phyloP scores from a whole-genome alignment of 2,113 vertebrate genomes.

The Sinocyclocheilus anophthalmus region DNA sequence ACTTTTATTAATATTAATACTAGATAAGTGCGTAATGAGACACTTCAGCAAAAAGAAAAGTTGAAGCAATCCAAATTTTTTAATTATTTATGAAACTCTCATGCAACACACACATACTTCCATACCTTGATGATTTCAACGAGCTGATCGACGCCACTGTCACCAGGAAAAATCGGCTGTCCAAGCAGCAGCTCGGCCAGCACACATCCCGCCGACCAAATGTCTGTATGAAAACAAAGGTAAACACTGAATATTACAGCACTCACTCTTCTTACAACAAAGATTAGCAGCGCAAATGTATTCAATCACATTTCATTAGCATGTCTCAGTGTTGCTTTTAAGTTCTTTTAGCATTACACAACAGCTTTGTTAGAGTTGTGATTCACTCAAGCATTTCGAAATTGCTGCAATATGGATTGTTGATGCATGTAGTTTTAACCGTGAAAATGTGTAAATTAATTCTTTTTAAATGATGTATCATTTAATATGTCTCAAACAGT shows the following conservation, averaged over 20 bases:
- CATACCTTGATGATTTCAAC: slow-evolving; percentile 90
- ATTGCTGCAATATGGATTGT: neutral
- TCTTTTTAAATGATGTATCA: neutral
- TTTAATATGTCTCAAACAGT: neutral
- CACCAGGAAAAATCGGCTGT: slow-evolving; percentile 89
- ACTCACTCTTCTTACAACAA: neutral
- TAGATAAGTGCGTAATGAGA: neutral
- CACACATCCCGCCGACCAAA: slow-evolving; percentile 90
- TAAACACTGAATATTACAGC: neutral
- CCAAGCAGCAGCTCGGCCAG: slow-evolving; percentile 87
- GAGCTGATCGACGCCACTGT: slow-evolving; percentile 89
- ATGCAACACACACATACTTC: neutral
- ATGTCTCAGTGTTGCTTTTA: neutral
- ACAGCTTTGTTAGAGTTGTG: neutral
- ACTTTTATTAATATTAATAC: no score
- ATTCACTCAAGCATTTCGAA: no score
- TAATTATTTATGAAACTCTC: neutral
- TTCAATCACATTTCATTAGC: neutral
- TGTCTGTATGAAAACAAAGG: slow-evolving; percentile 68
- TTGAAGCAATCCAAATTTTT: no score
- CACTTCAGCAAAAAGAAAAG: neutral
- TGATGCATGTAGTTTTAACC: neutral
- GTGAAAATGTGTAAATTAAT: neutral
- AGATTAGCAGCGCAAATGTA: neutral
- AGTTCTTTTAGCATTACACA: neutral